These are phyloP conservation scores for Clepsis dumicolana DNA, from an alignment of 2,888 invertebrate genomes.

Conservation along the genomic window DNA sequence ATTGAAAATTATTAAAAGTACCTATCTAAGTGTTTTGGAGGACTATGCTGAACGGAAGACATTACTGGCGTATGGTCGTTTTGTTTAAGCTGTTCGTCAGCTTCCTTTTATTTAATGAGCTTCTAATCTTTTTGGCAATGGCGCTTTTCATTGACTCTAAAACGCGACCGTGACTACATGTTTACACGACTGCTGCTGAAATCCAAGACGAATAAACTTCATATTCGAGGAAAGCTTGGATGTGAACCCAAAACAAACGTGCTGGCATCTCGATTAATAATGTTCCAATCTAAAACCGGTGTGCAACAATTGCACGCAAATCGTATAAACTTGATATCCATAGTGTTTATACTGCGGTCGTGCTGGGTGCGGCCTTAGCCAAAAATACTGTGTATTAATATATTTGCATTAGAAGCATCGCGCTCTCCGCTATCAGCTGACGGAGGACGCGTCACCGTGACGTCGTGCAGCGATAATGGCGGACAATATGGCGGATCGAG, in stretches of 20 bases:
- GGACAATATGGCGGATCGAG: conserved; percentile 66
- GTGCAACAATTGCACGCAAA: conserved; percentile 41
- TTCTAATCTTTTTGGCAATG: conserved; percentile 43
- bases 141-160: conserved; percentile 26
- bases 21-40: neutral
- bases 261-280: conserved; percentile 47
- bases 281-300: conserved; percentile 58
- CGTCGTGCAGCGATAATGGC: conserved; percentile 71
- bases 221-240: conserved; percentile 58
- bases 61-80: conserved; percentile 22
- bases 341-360: conserved; percentile 45
- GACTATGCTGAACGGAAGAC: conserved; percentile 19
- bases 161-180: conserved; percentile 28
- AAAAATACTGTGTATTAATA: conserved; percentile 43
- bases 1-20: conserved; percentile 7
- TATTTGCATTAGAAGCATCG: conserved; percentile 36
- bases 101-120: conserved; percentile 33
- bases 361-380: conserved; percentile 42
- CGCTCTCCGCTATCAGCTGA: conserved; percentile 69
- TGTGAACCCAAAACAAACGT: conserved; percentile 65
- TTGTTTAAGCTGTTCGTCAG: conserved; percentile 21
- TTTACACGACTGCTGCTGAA: conserved; percentile 26
- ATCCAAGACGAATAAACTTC: conserved; percentile 52
- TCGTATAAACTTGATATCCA: conserved; percentile 45
- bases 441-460: conserved; percentile 69